These are phyloP conservation scores for Sitodiplosis mosellana DNA, from an alignment of 1,140 invertebrate genomes.

Conservation along the genomic window DNA sequence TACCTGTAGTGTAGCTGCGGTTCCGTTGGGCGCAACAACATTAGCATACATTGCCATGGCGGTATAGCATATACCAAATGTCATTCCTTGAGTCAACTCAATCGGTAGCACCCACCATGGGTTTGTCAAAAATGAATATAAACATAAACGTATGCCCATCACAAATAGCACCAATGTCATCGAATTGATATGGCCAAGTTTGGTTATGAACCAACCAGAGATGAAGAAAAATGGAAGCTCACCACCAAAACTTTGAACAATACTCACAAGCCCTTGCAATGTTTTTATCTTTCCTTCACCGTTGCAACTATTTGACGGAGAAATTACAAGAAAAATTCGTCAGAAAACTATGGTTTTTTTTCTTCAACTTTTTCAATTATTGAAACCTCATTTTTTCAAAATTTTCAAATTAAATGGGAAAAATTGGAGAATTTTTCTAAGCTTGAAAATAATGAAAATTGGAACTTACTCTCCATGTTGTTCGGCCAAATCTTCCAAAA, in stretches of 20 bases:
- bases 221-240: conserved; percentile 79
- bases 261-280: conserved; percentile 56
- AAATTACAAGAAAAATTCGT: neutral
- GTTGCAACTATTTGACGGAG: conserved; percentile 20
- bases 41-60: conserved; percentile 79
- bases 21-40: conserved; percentile 65
- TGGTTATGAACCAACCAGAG: conserved; percentile 57
- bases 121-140: conserved; percentile 63
- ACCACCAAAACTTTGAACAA: conserved; percentile 68
- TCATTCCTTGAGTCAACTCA: conserved; percentile 71
- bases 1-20: conserved; percentile 66
- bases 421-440: too few relatives aligned
- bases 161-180: conserved; percentile 65
- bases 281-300: conserved; percentile 46
- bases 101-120: conserved; percentile 68
- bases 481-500: conserved; percentile 48
- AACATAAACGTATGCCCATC: conserved; percentile 55
- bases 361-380: neutral
- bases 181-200: conserved; percentile 61
- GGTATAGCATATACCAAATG: conserved; percentile 75
- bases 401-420: too few relatives aligned
- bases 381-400: too few relatives aligned
- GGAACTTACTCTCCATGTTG: conserved; percentile 7
- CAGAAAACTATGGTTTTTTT: neutral
- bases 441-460: too few relatives aligned